phyloP scores from a whole-genome alignment of 1,140 invertebrate genomes.

The Drosophila mayri region DNA sequence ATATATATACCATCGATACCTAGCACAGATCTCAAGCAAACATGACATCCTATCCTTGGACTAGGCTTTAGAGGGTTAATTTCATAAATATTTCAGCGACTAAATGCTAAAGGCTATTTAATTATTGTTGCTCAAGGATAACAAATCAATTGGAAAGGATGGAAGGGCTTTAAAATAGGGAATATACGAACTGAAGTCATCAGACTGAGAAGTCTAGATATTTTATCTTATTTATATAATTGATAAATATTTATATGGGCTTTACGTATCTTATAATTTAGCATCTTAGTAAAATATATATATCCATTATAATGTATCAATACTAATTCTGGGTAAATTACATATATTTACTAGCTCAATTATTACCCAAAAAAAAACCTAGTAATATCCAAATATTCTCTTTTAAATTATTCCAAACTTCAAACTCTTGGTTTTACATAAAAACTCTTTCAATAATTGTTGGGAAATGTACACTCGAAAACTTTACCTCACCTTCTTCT shows the following conservation, averaged over 20 bases:
- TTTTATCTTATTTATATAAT: no score
- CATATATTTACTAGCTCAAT: no score
- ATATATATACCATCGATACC: conserved; percentile 37
- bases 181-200: background rate
- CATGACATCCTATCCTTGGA: conserved; percentile 6
- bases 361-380: no score
- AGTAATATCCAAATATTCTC: no score
- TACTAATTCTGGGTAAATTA: no score
- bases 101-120: conserved; percentile 20
- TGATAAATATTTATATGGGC: no score
- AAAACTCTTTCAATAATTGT: background rate
- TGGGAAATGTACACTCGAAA: conserved; percentile 4
- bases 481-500: background rate
- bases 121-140: conserved; percentile 21
- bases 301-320: no score
- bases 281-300: no score
- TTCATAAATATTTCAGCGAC: conserved; percentile 51
- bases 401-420: background rate
- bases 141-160: conserved; percentile 6
- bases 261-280: no score
- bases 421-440: background rate
- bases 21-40: conserved; percentile 27
- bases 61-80: background rate
- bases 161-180: background rate
- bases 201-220: background rate